Evolutionary conservation across 2,113 vertebrate species (phyloP), one percentile per base, ranked within the genome.

Genomic region (Gallinago jamesoni): DNA sequence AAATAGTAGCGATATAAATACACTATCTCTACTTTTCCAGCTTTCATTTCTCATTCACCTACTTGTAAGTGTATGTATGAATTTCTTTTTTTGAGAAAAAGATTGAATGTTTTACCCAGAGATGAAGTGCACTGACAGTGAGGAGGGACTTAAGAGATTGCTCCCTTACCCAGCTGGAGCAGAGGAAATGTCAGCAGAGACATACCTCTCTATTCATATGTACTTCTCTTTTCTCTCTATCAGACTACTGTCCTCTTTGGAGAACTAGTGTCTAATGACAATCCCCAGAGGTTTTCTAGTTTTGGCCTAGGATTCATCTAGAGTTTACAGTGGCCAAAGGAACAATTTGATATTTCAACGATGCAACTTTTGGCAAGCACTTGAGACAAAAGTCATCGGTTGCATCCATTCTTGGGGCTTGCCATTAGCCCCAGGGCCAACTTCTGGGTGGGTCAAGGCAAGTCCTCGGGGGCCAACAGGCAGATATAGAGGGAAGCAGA

Each of bases 11-110:
- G 63, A 14, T 59, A 16, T 48, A 63, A 79, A 87, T 47, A 50
- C 2, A 21, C 17, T n/a, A 16, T 16, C 24, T 19, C 10, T 31
- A 4, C n/a, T 79, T 82, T 75, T 60, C 21, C 33, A 57, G 11
- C 15, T 31, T 90, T 93, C 15, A 17, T 25, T 81, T 86, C 91
- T 76, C 68, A 79, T 76, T 89, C 35, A 43, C 10, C 10, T 70
- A 9, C 33, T 78, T 84, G 5, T n/a, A 79, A 64, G 6, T 0
- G 0, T 45, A 14, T 27, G 3, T 28, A 57, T 41, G 8, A 50
- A 50, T 53, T 80, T 57, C 0, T n/a, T 66, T 45, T 79, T 57
- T 23, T 33, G 27, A 57, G n/a, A 67, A 25, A 52, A 63, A 62
- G 27, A 25, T 12, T 22, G 20, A 68, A 48, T 31, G 9, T 31